These are phyloP conservation scores for Galerucella pusilla DNA, from an alignment of 2,888 invertebrate species.

Conservation along the genomic window DNA sequence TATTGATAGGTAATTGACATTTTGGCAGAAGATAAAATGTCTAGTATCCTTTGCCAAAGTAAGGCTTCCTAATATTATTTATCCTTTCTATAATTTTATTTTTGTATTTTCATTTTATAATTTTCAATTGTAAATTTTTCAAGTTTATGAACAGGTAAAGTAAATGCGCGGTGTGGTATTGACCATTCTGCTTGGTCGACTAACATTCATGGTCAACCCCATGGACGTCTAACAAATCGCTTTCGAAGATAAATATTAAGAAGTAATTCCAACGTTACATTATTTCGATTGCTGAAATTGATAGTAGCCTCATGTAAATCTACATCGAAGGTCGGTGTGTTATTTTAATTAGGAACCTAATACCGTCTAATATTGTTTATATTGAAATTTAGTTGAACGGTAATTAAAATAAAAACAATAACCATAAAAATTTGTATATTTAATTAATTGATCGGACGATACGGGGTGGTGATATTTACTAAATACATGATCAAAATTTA, in stretches of 20 bases:
- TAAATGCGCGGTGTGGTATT: no score
- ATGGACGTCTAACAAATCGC: constrained; percentile 58
- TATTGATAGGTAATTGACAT: neutral
- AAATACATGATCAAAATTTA: no score
- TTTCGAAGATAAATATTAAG: constrained; percentile 32
- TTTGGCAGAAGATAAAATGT: neutral
- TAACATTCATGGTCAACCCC: constrained; percentile 63
- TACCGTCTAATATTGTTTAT: neutral
- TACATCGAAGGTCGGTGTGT: neutral
- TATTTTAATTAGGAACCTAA: neutral
- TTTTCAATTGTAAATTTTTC: no score
- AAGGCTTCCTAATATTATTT: neutral
- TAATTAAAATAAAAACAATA: neutral
- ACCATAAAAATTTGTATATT: neutral
- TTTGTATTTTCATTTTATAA: no score
- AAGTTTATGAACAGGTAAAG: no score
- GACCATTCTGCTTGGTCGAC: constrained; percentile 43
- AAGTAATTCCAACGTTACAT: constrained; percentile 38
- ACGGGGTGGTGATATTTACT: no score
- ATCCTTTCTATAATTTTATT: neutral
- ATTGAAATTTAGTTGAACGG: neutral
- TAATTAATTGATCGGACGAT: no score
- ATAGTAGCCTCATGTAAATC: constrained; percentile 8
- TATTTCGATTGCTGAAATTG: constrained; percentile 6
- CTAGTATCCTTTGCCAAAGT: neutral